Evolutionary conservation across 2,113 vertebrate species (phyloP).

Genomic region (Oryzias curvinotus): DNA sequence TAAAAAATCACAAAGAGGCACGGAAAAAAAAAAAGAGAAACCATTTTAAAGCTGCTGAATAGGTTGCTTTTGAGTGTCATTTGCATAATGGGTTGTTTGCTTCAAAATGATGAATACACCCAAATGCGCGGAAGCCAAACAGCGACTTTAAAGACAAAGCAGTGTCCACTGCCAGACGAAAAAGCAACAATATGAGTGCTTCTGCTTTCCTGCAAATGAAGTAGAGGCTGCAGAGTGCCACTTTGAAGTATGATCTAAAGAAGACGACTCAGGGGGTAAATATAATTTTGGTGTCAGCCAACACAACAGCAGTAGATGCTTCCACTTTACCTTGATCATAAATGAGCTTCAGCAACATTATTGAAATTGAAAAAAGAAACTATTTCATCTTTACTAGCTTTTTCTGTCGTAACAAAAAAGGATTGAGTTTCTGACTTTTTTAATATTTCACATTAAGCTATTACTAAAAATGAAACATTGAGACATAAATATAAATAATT

Average conservation of each 20-base stretch:
- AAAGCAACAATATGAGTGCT: slow-evolving; percentile 45
- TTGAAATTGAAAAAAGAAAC: slow-evolving; percentile 6
- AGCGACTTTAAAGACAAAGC: slow-evolving; percentile 52
- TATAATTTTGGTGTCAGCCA: slow-evolving; percentile 19
- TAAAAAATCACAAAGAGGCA: slow-evolving; percentile 61
- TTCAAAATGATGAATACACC: slow-evolving; percentile 75
- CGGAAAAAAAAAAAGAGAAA: slow-evolving; percentile 54
- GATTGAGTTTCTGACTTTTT: background rate
- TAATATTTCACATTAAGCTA: too few relatives aligned
- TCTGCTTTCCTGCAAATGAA: slow-evolving; percentile 47
- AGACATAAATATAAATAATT: too few relatives aligned
- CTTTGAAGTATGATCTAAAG: slow-evolving; percentile 40
- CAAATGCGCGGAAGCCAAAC: slow-evolving; percentile 58
- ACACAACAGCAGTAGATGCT: slow-evolving; percentile 25
- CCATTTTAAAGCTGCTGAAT: slow-evolving; percentile 72
- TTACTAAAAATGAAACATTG: too few relatives aligned
- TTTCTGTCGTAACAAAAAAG: slow-evolving; percentile 16
- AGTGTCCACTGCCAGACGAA: slow-evolving; percentile 46
- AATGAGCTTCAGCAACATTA: background rate
- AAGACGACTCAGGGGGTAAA: slow-evolving; percentile 9
- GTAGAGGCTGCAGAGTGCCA: slow-evolving; percentile 47
- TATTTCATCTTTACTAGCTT: slow-evolving; percentile 18
- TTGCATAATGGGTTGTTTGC: slow-evolving; percentile 77
- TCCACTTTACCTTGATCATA: slow-evolving; percentile 3
- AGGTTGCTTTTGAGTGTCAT: slow-evolving; percentile 56